These are phyloP conservation scores for Uria aalge DNA, from an alignment of 2,113 vertebrate species.

Conservation along the genomic window DNA sequence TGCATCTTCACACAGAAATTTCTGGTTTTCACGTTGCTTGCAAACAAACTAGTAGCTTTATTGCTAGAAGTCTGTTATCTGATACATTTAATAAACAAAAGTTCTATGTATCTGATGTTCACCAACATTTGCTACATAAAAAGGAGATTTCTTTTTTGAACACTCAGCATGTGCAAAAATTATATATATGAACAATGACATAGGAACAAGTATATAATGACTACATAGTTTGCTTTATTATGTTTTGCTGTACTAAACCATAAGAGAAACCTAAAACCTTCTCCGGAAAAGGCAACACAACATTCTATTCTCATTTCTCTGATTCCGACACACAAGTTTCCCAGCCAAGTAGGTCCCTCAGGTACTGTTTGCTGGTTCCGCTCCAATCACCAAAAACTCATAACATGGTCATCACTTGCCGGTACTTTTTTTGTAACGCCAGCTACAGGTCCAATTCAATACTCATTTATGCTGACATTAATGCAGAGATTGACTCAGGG, in stretches of 20 bases:
- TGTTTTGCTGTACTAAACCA: background rate
- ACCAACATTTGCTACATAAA: background rate
- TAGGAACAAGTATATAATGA: background rate
- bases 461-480: background rate
- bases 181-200: background rate
- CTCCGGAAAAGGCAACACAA: background rate
- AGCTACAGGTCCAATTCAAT: background rate
- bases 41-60: background rate
- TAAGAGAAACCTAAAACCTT: background rate
- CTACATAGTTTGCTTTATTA: background rate
- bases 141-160: background rate
- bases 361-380: background rate
- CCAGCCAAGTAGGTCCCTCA: background rate
- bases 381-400: background rate
- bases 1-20: background rate
- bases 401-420: fast-evolving
- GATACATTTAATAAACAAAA: background rate
- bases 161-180: background rate
- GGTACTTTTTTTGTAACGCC: background rate
- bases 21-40: background rate
- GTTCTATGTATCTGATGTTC: background rate
- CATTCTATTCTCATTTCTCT: background rate
- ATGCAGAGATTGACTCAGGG: background rate
- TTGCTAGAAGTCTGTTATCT: background rate
- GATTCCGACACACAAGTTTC: background rate